These are phyloP conservation scores for Cryptocephalus moraei DNA, from an alignment of 2,888 invertebrate genomes.

Conservation along the genomic window DNA sequence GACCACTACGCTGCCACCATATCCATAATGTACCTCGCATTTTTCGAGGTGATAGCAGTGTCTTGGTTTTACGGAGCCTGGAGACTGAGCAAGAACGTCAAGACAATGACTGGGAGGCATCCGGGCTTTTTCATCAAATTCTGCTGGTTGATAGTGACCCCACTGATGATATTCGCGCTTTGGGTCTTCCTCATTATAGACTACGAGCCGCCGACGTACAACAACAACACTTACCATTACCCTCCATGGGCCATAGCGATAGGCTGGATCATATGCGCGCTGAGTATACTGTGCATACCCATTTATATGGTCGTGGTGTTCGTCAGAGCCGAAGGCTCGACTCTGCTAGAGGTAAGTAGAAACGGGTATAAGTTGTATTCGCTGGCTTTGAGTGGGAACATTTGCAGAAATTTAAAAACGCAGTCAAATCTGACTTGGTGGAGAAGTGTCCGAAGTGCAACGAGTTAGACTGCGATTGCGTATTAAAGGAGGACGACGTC, in stretches of 20 bases:
- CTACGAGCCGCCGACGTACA: slow-evolving; percentile 76
- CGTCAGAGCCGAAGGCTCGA: slow-evolving; percentile 59
- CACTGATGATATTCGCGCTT: slow-evolving; percentile 69
- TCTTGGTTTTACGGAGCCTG: slow-evolving; percentile 87
- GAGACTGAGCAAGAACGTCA: slow-evolving; percentile 69
- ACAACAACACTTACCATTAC: slow-evolving; percentile 67
- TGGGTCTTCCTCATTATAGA: slow-evolving; percentile 85
- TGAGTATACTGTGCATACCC: slow-evolving; percentile 79
- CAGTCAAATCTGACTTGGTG: slow-evolving; percentile 65
- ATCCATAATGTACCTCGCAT: slow-evolving; percentile 84
- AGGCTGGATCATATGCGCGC: slow-evolving; percentile 78
- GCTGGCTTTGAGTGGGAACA: slow-evolving; percentile 6
- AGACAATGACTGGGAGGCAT: slow-evolving; percentile 78
- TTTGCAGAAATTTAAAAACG: slow-evolving; percentile 65
- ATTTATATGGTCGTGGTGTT: slow-evolving; percentile 66
- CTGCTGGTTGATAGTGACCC: slow-evolving; percentile 77
- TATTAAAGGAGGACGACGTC: slow-evolving; percentile 31
- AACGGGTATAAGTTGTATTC: not conserved
- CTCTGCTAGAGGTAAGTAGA: slow-evolving; percentile 54
- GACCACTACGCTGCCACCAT: slow-evolving; percentile 90
- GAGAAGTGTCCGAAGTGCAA: slow-evolving; percentile 62
- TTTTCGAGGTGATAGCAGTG: slow-evolving; percentile 86
- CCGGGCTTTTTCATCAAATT: slow-evolving; percentile 75
- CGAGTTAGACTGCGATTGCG: slow-evolving; percentile 65
- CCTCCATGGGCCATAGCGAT: slow-evolving; percentile 78